Percentiles rank a stretch among this genome's conserved stretches.
These are phyloP conservation scores for Electrophaes corylata DNA, from an alignment of 2,888 invertebrate species.

Conservation along the genomic window DNA sequence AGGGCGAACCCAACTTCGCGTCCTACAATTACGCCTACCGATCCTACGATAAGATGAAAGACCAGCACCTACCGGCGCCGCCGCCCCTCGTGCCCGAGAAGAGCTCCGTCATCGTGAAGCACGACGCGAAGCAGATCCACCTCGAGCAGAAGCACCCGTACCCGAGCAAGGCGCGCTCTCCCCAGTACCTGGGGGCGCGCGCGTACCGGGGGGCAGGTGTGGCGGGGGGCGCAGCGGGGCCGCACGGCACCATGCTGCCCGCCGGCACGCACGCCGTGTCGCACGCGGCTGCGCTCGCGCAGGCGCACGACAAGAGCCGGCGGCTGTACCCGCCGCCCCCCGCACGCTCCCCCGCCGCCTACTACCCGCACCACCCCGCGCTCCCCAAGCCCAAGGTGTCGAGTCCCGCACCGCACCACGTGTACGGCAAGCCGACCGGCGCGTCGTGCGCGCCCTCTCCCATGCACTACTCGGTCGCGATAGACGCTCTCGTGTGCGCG, in stretches of 20 bases:
- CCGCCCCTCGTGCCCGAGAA: conserved; percentile 89
- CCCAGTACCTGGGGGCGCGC: conserved; percentile 81
- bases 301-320: conserved; percentile 87
- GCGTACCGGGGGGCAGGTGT: conserved; percentile 73
- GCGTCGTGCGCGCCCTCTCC: conserved; percentile 80
- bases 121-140: conserved; percentile 87
- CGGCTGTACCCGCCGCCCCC: conserved; percentile 87
- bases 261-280: conserved; percentile 68
- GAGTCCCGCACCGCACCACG: conserved; percentile 90
- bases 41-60: conserved; percentile 86
- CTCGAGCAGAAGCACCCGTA: conserved; percentile 84
- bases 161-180: conserved; percentile 83
- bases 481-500: conserved; percentile 79
- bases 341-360: conserved; percentile 83
- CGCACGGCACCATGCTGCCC: conserved; percentile 76
- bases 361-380: conserved; percentile 59
- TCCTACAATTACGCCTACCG: conserved; percentile 87
- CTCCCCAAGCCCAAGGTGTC: conserved; percentile 87
- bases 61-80: conserved; percentile 86
- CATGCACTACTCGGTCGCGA: conserved; percentile 68
- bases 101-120: conserved; percentile 91
- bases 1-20: conserved; percentile 88
- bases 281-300: conserved; percentile 53
- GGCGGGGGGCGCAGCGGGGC: conserved; percentile 73
- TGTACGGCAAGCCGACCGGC: conserved; percentile 87